These are phyloP conservation scores for Callimorpha dominula DNA, from an alignment of 2,888 invertebrate genomes.

Conservation along the genomic window DNA sequence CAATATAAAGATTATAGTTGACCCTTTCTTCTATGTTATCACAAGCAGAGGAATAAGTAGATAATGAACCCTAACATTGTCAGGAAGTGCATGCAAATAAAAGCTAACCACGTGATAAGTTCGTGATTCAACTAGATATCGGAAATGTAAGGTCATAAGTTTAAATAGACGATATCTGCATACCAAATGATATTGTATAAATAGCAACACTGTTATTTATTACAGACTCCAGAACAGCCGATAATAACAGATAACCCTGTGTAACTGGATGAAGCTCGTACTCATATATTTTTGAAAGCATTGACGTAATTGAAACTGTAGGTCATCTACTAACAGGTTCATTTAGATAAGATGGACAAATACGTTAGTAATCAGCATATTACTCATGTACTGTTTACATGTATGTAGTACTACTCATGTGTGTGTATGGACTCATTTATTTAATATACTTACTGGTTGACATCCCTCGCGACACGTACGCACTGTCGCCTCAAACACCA, in stretches of 20 bases:
- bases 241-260: conserved; percentile 60
- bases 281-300: conserved; percentile 54
- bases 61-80: not conserved
- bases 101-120: conserved; percentile 38
- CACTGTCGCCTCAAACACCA: conserved; percentile 97
- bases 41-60: not conserved
- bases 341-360: conserved; percentile 25
- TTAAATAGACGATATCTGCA: conserved; percentile 29
- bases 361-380: conserved; percentile 12
- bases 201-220: conserved; percentile 46
- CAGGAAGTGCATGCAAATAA: conserved; percentile 10
- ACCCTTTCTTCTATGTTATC: not conserved
- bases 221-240: conserved; percentile 30
- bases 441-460: conserved; percentile 88
- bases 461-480: conserved; percentile 96
- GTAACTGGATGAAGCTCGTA: conserved; percentile 52
- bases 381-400: not conserved
- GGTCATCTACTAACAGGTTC: conserved; percentile 36
- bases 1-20: not conserved
- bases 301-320: conserved; percentile 64
- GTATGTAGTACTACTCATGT: too few relatives aligned
- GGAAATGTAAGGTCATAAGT: conserved; percentile 24
- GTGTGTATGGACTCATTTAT: not conserved
- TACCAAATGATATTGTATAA: conserved; percentile 57
- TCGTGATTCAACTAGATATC: conserved; percentile 41